Conservation (phyloP, 2,797 vertebrate species). For the Corythornis leucogaster region DNA sequence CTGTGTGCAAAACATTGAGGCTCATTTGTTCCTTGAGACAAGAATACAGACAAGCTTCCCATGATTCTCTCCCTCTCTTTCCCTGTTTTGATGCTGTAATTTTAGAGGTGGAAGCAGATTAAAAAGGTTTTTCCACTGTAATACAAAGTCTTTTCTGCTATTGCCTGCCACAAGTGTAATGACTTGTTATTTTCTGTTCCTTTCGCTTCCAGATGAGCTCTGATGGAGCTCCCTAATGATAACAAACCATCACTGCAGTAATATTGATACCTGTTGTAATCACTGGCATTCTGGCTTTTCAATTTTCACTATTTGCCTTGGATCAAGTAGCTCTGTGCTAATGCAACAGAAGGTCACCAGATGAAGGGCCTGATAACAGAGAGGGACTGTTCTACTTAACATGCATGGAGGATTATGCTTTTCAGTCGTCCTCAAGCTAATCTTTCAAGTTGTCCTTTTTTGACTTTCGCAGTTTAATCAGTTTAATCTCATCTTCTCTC, state of each 20-base stretch:
- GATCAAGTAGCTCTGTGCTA: constrained; percentile 77
- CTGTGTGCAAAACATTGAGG: not conserved
- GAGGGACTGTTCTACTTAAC: constrained; percentile 75
- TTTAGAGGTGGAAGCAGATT: constrained; percentile 32
- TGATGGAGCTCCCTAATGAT: constrained; percentile 75
- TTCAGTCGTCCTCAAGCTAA: constrained; percentile 76
- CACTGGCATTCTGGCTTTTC: constrained; percentile 75
- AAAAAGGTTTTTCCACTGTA: constrained; percentile 31
- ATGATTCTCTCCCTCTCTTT: not conserved
- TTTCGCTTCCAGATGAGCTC: constrained; percentile 64
- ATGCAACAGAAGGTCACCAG: constrained; percentile 79
- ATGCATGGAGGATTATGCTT: constrained; percentile 77
- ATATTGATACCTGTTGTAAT: constrained; percentile 81
- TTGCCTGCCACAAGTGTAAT: not conserved
- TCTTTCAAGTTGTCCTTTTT: constrained; percentile 87
- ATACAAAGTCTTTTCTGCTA: constrained; percentile 27
- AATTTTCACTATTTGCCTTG: constrained; percentile 76
- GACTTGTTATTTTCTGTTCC: constrained; percentile 53
- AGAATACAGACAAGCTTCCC: not conserved
- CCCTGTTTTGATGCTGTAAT: not conserved
- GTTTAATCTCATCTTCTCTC: constrained; percentile 84
- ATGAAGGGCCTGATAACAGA: constrained; percentile 77
- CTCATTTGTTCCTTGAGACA: not conserved
- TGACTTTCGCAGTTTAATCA: constrained; percentile 87
- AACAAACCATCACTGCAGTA: constrained; percentile 72